Percentiles rank a stretch among this genome's conserved stretches.
Evolutionary conservation across 2,113 vertebrate species (phyloP).

Genomic region (Sardina pilchardus): DNA sequence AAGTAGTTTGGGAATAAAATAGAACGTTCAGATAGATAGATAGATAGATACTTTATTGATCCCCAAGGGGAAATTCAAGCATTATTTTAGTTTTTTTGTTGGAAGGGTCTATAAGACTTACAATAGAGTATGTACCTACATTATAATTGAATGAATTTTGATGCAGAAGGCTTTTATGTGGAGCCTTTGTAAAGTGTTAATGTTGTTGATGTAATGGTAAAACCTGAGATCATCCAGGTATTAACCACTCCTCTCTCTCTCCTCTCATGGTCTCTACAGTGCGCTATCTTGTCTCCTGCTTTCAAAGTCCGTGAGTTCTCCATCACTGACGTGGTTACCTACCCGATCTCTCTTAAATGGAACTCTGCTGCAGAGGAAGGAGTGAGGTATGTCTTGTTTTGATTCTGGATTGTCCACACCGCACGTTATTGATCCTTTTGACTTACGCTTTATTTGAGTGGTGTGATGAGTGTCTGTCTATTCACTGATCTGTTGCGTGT

Average conservation of each 20-base stretch:
- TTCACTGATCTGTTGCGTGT: not conserved
- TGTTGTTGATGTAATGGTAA: not conserved
- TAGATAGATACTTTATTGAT: too few relatives aligned
- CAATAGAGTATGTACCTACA: not conserved
- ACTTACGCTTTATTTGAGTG: not conserved
- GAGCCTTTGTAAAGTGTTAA: not conserved
- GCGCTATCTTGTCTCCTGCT: constrained; percentile 94
- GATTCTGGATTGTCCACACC: not conserved
- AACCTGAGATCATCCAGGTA: not conserved
- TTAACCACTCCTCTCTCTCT: constrained; percentile 20
- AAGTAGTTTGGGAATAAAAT: too few relatives aligned
- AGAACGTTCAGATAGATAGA: too few relatives aligned
- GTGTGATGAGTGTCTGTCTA: not conserved
- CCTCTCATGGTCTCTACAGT: constrained; percentile 66
- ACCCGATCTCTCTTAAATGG: constrained; percentile 94
- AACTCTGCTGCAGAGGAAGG: constrained; percentile 94
- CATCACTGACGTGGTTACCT: constrained; percentile 87
- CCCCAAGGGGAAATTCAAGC: too few relatives aligned
- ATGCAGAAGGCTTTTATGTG: not conserved
- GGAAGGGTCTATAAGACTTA: not conserved
- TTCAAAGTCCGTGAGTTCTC: constrained; percentile 99
- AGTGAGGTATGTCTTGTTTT: constrained; percentile 74
- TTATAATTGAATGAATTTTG: not conserved
- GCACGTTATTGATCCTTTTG: not conserved
- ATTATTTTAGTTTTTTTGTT: too few relatives aligned